Evolutionary conservation across 2,113 vertebrate genomes (phyloP), one percentile per base, ranked within the genome.

Genomic region (Dicentrarchus labrax): DNA sequence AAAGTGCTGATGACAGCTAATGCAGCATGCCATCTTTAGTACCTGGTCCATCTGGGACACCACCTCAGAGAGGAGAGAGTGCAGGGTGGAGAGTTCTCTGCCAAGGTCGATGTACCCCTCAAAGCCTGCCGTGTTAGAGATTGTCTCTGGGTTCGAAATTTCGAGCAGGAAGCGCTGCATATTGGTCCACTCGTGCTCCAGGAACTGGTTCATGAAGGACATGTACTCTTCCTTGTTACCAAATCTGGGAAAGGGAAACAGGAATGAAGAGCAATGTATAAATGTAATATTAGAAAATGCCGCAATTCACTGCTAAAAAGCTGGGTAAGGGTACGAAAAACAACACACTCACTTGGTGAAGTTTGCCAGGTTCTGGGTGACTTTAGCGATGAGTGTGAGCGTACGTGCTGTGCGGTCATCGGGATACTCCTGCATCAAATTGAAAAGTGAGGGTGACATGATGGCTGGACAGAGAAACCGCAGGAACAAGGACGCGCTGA

Each of bases 161-260:
- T 99, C 98, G 75, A 98, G 89, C 3, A 99, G 93, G 86, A 99
- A 99, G 11, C 97, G 97, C 91, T 99, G 98, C 97, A 99, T 99
- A 85, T 98, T 99, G 80, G 97, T 97, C 98, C 98, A 99, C 82
- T 99, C 98, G 0, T 98, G 97, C 85, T 99, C 98, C 93, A 99
- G 91, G 93, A 99, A 99, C 95, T 98, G 97, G 93, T 99, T 99
- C 98, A 99, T 99, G 89, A 99, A 99, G 12, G 98, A 98, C 98
- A 99, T 99, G 94, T 99, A 99, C 59, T 99, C 98, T 70, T 99
- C 98, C 85, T 99, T 99, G 95, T 97, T 99, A 60, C 97, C 98
- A 75, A 99, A 99, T 93, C 98, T 99, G 77, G 24, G 0, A n/a
- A 6, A 38, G 24, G 0, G 24, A 6, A 38, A 78, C 47, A 24